phyloP scores from a whole-genome alignment of 2,797 vertebrate genomes.

The Channa striata region DNA sequence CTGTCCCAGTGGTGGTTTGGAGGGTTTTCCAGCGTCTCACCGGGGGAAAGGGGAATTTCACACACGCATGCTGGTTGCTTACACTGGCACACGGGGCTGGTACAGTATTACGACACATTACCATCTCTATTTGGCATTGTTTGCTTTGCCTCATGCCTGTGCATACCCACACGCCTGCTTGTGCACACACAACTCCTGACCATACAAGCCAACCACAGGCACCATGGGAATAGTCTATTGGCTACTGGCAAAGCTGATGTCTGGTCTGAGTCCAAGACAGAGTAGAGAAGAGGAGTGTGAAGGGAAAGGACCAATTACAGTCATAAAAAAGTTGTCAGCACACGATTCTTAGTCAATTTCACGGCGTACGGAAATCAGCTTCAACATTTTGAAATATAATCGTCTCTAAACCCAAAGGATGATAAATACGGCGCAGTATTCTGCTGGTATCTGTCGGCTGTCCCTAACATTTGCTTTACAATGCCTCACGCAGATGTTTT shows the following conservation, averaged over 20 bases:
- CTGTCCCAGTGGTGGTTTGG: slow-evolving; percentile 56
- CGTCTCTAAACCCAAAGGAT: not conserved
- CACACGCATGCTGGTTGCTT: slow-evolving; percentile 72
- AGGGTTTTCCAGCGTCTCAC: slow-evolving; percentile 76
- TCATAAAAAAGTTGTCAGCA: slow-evolving; percentile 33
- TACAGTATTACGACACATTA: slow-evolving; percentile 79
- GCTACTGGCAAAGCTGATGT: slow-evolving; percentile 74
- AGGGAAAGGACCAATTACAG: slow-evolving; percentile 44
- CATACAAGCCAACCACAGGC: slow-evolving; percentile 78
- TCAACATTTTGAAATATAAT: slow-evolving; percentile 16
- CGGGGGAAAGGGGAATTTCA: slow-evolving; percentile 76
- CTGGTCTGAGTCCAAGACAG: slow-evolving; percentile 74
- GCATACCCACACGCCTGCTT: slow-evolving; percentile 72
- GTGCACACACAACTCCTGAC: slow-evolving; percentile 69
- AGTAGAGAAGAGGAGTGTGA: slow-evolving; percentile 52
- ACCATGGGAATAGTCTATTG: slow-evolving; percentile 76
- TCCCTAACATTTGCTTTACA: slow-evolving; percentile 30
- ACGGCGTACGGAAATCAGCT: slow-evolving; percentile 21
- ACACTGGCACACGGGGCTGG: slow-evolving; percentile 74
- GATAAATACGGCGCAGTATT: slow-evolving; percentile 1
- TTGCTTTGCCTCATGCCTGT: slow-evolving; percentile 72
- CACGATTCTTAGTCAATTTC: slow-evolving; percentile 8
- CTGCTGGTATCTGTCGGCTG: slow-evolving; percentile 13
- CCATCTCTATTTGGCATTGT: slow-evolving; percentile 76
- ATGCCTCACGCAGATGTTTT: slow-evolving; percentile 33